These are phyloP conservation scores for Phocides pigmalion DNA, from an alignment of 1,140 invertebrate genomes.

Conservation along the genomic window DNA sequence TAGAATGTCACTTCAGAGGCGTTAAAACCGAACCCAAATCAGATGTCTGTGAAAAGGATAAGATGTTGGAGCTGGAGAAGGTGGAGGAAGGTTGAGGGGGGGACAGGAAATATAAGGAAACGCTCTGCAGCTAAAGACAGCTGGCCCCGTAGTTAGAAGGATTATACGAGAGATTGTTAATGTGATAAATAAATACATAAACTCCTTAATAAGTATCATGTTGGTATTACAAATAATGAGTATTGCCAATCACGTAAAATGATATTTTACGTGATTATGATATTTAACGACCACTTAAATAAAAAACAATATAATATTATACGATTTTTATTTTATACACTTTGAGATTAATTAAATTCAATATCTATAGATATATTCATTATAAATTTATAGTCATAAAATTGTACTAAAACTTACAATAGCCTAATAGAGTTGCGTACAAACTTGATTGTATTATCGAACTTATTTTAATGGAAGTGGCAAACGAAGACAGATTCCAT, in stretches of 20 bases:
- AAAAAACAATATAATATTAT: conserved; percentile 36
- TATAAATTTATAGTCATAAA: too few species aligned
- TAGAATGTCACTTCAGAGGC: conserved; percentile 80
- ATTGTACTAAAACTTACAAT: too few species aligned
- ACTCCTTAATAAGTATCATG: too few species aligned
- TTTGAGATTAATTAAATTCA: conserved; percentile 25
- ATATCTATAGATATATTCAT: conserved; percentile 17
- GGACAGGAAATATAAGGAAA: conserved; percentile 45
- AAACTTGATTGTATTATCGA: too few species aligned
- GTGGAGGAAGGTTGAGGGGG: conserved; percentile 66
- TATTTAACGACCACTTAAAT: conserved; percentile 14
- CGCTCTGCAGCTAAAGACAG: conserved; percentile 54
- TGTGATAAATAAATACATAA: not conserved
- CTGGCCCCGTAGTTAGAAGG: conserved; percentile 51
- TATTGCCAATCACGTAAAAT: not conserved
- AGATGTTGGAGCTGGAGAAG: conserved; percentile 67
- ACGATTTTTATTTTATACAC: conserved; percentile 38
- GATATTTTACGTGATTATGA: too few species aligned
- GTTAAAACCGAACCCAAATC: conserved; percentile 37
- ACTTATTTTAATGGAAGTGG: too few species aligned
- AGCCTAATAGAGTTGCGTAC: too few species aligned
- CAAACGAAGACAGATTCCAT: too few species aligned
- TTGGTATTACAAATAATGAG: too few species aligned
- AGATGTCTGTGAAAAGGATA: conserved; percentile 56
- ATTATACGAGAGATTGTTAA: conserved; percentile 14